Base-by-base conservation (phyloP, 2,888 invertebrate species). In the Meiosimyza decipiens region DNA sequence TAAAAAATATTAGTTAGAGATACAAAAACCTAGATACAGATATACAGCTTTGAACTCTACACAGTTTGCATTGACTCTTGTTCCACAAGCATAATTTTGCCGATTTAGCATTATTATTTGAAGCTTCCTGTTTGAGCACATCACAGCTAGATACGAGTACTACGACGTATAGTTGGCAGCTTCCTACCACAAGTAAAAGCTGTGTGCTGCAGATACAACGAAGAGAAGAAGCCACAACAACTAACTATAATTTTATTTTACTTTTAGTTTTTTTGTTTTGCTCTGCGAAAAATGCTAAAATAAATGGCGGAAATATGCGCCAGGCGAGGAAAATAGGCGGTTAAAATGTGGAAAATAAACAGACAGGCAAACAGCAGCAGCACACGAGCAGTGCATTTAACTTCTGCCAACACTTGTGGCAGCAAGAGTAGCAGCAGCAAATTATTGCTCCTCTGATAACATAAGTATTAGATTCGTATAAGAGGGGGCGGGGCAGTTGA, bases 51-150 rank as follows among this genome's bases (percentile, higher is more conserved):
- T 54, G 16, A n/a, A 28, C 16, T n/a, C 54, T 40, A 9, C 9
- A 40, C 40, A 40, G 40, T 47, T n/a, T 18, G 47, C n/a, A n/a
- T 47, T 52, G 12, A 28, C 59, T 50, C 12, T 22, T 69, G 69
- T 40, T 69, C 69, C 69, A 69, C 60, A 69, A 69, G 52, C 69
- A 69, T 62, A 69, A 52, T 62, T 69, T 69, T 40, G 62, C 60
- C 51, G 60, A 50, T 60, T 60, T 60, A 60, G 15, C 22, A 28
- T 64, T 64, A 40, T 40, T 40, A 51, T 28, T 64, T 64, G 16
- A 28, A 22, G 22, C 49, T 15, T 40, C 40, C 40, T 40, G 40
- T 9, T 9, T 40, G 40, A 40, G 40, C 40, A 9, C 9, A 40
- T 40, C 6, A 6, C 40, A 40, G 40, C 40, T 1, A 40, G 1